A percentile compares a stretch with the other conserved stretches of the same genome.
phyloP scores from a whole-genome alignment of 2,113 vertebrate genomes.

The Gulo gulo region DNA sequence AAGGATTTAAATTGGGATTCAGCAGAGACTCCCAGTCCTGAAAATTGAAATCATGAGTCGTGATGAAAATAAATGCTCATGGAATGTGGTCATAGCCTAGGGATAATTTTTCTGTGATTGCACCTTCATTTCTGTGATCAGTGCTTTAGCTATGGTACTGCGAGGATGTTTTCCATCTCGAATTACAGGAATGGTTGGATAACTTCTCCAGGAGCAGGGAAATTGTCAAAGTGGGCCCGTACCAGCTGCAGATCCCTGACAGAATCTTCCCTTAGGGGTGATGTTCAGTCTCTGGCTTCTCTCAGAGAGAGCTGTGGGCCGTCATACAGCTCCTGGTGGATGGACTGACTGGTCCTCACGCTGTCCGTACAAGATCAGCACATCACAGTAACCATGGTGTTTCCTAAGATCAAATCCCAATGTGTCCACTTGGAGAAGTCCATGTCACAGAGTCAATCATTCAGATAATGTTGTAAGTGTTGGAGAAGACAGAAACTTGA shows the following conservation, averaged over 20 bases:
- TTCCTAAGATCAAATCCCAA: background rate
- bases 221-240: background rate
- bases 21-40: slow-evolving; percentile 60
- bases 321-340: background rate
- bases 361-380: background rate
- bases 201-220: background rate
- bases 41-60: slow-evolving; percentile 73
- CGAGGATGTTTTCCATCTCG: background rate
- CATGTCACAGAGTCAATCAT: background rate
- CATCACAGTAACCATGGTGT: background rate
- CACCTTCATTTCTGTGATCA: slow-evolving; percentile 28
- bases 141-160: background rate
- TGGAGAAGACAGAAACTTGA: background rate
- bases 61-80: slow-evolving; percentile 78
- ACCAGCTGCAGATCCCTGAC: background rate
- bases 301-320: background rate
- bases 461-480: background rate
- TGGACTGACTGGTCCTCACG: background rate
- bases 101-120: slow-evolving; percentile 70
- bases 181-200: background rate
- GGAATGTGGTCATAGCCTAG: slow-evolving; percentile 55
- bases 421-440: background rate
- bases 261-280: background rate
- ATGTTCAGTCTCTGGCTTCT: background rate
- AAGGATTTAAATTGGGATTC: slow-evolving; percentile 63